Conservation (phyloP, 2,797 vertebrate genomes). For the Trachops cirrhosus region DNA sequence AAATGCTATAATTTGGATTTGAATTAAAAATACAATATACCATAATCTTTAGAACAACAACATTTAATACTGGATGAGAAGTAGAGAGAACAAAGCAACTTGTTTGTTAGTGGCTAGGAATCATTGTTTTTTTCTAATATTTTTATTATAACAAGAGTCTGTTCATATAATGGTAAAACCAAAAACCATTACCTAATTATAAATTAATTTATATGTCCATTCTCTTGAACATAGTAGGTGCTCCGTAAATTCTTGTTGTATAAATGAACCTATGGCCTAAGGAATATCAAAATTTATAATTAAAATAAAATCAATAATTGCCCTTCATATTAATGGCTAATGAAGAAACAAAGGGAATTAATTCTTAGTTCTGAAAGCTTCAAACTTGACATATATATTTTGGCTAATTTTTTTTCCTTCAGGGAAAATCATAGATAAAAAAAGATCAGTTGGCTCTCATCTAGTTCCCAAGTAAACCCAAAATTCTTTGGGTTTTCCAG, state of each 20-base stretch:
- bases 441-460: neutral
- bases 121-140: slow-evolving; percentile 54
- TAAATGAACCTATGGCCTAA: slow-evolving; percentile 23
- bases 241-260: slow-evolving; percentile 42
- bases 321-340: neutral
- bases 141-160: slow-evolving; percentile 3
- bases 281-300: slow-evolving; percentile 37
- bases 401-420: neutral
- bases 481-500: neutral
- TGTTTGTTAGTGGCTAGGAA: slow-evolving; percentile 74
- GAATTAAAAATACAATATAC: slow-evolving; percentile 63
- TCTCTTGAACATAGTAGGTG: neutral
- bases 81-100: slow-evolving; percentile 73
- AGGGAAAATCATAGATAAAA: neutral
- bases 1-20: slow-evolving; percentile 56
- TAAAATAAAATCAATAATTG: neutral
- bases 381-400: neutral
- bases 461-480: neutral
- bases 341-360: neutral
- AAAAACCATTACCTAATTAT: neutral
- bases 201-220: neutral
- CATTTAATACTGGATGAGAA: slow-evolving; percentile 64
- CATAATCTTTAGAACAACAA: slow-evolving; percentile 42
- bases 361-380: neutral
- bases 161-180: neutral